Evolutionary conservation across 2,113 vertebrate species (phyloP), one percentile per base, ranked within the genome.

Genomic region (Hylia prasina): DNA sequence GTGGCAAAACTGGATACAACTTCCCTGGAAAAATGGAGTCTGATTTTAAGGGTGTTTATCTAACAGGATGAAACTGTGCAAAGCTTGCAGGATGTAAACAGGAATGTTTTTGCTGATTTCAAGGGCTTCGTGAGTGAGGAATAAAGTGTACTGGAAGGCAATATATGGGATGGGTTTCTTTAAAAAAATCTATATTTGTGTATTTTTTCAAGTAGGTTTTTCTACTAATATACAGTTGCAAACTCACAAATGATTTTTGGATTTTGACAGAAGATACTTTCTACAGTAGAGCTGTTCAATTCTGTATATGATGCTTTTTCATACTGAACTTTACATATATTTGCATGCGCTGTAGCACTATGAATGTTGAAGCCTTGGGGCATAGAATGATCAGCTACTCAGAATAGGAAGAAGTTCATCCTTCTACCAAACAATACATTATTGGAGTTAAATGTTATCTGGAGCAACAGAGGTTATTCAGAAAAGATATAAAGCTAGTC

Each of bases 1-100:
- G 63, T 87, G 82, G 85, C 95, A 85, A 61, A 91, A 85, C 57
- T 73, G 63, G 69, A 71, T 91, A 31, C 57, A 68, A 31, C 51
- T 76, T 51, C 70, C 44, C 69, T 93, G 68, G 77, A 71, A 94
- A 96, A 97, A 89, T 44, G 57, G 76, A 86, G 63, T 92, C 79
- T 94, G 91, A 90, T 95, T 97, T 91, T 78, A 89, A 78, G 56
- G 76, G 31, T 10, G 0, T 95, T 93, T 30, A 50, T 88, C 72
- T 92, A 76, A 87, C 68, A 84, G 90, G 82, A 93, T 82, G 92
- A 88, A 91, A 80, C 60, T 94, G 42, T 92, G 75, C 92, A 87
- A 69, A 83, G 71, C 87, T 86, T 81, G 79, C 57, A 70, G 85
- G 71, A 82, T 91, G 64, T 80, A 86, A 93, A 72, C 65, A 56